phyloP scores from a whole-genome alignment of 2,797 vertebrate genomes.

The Scolopax rusticola region DNA sequence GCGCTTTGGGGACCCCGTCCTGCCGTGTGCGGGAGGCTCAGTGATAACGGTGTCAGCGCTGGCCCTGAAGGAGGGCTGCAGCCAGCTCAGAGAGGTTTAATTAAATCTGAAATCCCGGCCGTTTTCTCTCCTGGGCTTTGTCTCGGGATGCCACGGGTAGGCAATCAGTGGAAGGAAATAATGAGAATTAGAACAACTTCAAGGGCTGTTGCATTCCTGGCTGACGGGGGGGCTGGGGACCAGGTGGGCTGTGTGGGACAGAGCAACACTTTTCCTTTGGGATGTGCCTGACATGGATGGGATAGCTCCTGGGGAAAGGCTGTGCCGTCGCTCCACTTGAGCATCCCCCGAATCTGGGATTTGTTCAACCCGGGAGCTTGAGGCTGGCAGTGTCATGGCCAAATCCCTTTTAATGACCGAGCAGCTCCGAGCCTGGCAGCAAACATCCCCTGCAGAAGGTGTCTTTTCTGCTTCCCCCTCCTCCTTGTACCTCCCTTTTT shows the following conservation, averaged over 20 bases:
- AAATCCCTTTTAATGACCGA: background rate
- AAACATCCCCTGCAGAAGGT: background rate
- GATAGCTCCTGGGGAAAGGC: background rate
- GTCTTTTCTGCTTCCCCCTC: background rate
- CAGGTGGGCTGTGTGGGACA: rapidly evolving
- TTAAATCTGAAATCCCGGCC: slow-evolving; percentile 32
- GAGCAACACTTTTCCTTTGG: rapidly evolving
- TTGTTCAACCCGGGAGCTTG: background rate
- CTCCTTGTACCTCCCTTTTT: too few species aligned
- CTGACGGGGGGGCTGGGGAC: background rate
- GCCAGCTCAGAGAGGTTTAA: slow-evolving; percentile 39
- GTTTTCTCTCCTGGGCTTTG: slow-evolving; percentile 42
- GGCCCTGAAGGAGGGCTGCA: background rate
- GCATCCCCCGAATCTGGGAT: background rate
- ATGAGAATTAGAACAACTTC: slow-evolving; percentile 41
- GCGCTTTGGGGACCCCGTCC: background rate
- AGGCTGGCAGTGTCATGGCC: background rate
- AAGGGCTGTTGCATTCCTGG: background rate
- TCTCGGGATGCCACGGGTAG: background rate
- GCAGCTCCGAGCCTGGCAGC: background rate
- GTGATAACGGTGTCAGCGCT: rapidly evolving
- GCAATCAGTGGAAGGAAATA: slow-evolving; percentile 39
- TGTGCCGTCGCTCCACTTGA: background rate
- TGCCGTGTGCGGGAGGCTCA: background rate
- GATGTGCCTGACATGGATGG: rapidly evolving